Conservation (phyloP, 2,797 vertebrate genomes). For the Rhinophrynus dorsalis region DNA sequence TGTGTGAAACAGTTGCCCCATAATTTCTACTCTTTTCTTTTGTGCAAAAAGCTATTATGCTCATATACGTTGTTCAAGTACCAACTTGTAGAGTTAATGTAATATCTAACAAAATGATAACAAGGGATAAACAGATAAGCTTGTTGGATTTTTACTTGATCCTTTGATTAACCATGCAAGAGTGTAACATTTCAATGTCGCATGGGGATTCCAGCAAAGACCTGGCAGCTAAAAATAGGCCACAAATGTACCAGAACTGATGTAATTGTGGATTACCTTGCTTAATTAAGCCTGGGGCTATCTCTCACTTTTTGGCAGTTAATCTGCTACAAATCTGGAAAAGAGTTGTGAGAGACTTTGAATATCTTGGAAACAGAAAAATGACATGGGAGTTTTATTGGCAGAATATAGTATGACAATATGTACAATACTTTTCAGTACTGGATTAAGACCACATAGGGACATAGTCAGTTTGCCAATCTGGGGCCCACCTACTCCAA, state of each 20-base stretch:
- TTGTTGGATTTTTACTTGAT: slow-evolving; percentile 40
- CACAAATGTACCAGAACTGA: slow-evolving; percentile 46
- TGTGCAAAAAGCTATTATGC: no score
- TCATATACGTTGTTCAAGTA: slow-evolving; percentile 4
- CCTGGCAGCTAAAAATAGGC: slow-evolving; percentile 29
- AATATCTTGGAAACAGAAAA: slow-evolving; percentile 32
- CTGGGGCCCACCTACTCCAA: no score
- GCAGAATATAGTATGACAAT: slow-evolving; percentile 19
- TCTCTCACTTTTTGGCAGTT: slow-evolving; percentile 43
- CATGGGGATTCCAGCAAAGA: slow-evolving; percentile 24
- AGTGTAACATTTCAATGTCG: slow-evolving; percentile 38
- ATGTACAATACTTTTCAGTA: slow-evolving; percentile 33
- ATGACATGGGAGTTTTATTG: slow-evolving; percentile 4
- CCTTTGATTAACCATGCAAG: slow-evolving; percentile 43
- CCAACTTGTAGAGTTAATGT: slow-evolving; percentile 30
- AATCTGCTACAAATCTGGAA: slow-evolving; percentile 28
- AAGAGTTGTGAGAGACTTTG: slow-evolving; percentile 29
- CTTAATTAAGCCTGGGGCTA: slow-evolving; percentile 47
- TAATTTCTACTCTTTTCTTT: no score
- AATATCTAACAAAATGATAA: slow-evolving; percentile 24
- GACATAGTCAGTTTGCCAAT: no score
- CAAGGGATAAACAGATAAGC: slow-evolving; percentile 31
- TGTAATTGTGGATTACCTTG: slow-evolving; percentile 49
- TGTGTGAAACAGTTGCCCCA: no score
- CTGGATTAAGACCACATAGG: no score